Percentiles rank a stretch among this genome's conserved stretches.
Evolutionary conservation across 2,113 vertebrate species (phyloP).

Genomic region (Tringa solitaria): DNA sequence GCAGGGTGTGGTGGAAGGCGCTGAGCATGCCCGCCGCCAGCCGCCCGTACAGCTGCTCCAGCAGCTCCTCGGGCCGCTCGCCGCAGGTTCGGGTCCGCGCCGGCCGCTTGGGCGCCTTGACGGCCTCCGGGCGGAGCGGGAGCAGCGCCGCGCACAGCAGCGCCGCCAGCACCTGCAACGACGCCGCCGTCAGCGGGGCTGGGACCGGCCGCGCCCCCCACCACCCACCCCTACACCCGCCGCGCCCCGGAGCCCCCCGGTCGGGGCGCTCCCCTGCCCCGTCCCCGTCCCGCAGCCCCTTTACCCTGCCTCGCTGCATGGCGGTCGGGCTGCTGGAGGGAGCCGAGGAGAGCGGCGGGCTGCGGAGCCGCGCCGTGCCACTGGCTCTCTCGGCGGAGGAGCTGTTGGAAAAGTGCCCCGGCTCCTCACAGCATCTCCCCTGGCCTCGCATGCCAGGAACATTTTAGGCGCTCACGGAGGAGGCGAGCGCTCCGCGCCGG

Average conservation of each 20-base stretch:
- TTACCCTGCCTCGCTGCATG: slow-evolving; percentile 47
- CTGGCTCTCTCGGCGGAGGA: background rate
- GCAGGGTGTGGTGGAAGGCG: slow-evolving; percentile 93
- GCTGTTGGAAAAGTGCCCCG: slow-evolving; percentile 50
- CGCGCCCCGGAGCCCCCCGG: background rate
- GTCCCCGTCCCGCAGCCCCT: background rate
- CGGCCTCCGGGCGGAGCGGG: slow-evolving; percentile 22
- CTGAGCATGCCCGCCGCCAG: slow-evolving; percentile 89
- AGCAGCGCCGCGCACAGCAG: slow-evolving; percentile 57
- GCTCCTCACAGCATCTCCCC: slow-evolving; percentile 19
- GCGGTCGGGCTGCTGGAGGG: background rate
- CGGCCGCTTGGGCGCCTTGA: slow-evolving; percentile 68
- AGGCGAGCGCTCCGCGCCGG: background rate
- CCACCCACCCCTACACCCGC: background rate
- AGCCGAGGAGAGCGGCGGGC: background rate
- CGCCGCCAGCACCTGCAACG: slow-evolving; percentile 52
- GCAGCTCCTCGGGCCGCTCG: slow-evolving; percentile 88
- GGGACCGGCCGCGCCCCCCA: background rate
- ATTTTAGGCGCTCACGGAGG: background rate
- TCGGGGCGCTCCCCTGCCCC: background rate
- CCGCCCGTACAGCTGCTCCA: slow-evolving; percentile 94
- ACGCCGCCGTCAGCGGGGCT: slow-evolving; percentile 22
- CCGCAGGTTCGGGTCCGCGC: slow-evolving; percentile 77
- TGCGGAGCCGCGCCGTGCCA: background rate
- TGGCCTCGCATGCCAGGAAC: slow-evolving; percentile 40